A percentile compares a stretch with the other conserved stretches of the same genome.
phyloP scores from a whole-genome alignment of 2,797 vertebrate species.

The Gouania willdenowi region DNA sequence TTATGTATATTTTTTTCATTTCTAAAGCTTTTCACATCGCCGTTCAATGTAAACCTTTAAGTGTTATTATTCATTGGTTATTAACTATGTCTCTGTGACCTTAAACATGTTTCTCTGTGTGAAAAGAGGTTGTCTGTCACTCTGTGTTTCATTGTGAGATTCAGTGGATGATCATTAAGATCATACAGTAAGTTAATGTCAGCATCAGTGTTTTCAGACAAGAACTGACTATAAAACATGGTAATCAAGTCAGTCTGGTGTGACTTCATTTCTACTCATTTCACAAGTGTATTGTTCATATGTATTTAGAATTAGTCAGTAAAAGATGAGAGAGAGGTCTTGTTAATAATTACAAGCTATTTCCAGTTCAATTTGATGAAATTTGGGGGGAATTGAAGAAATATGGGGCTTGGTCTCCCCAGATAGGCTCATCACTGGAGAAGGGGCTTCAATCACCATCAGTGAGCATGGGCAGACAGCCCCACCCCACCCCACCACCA shows the following conservation, averaged over 20 bases:
- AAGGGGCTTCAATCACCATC: constrained; percentile 61
- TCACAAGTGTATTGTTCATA: constrained; percentile 19
- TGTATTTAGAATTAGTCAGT: constrained; percentile 26
- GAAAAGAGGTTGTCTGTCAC: constrained; percentile 12
- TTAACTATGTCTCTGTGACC: constrained; percentile 19
- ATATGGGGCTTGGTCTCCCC: constrained; percentile 34
- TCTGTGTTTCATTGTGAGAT: constrained; percentile 24
- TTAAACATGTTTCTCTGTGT: constrained; percentile 18
- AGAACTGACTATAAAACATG: constrained; percentile 3
- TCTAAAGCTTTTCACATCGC: constrained; percentile 23
- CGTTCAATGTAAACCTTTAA: constrained; percentile 25
- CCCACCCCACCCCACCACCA: constrained; percentile 37
- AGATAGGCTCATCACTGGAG: constrained; percentile 64
- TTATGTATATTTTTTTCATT: constrained; percentile 33
- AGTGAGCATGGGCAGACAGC: constrained; percentile 51
- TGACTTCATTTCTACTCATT: constrained; percentile 9
- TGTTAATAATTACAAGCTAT: constrained; percentile 44
- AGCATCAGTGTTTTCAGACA: background rate
- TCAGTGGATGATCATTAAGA: constrained; percentile 16
- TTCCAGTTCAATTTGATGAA: constrained; percentile 41
- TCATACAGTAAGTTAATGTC: constrained; percentile 11
- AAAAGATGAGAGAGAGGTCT: constrained; percentile 35
- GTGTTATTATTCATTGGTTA: constrained; percentile 26
- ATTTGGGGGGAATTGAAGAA: constrained; percentile 44
- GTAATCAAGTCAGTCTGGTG: background rate